Evolutionary conservation across 2,797 vertebrate genomes (phyloP).

Genomic region (Pangasius sanitwongsei): DNA sequence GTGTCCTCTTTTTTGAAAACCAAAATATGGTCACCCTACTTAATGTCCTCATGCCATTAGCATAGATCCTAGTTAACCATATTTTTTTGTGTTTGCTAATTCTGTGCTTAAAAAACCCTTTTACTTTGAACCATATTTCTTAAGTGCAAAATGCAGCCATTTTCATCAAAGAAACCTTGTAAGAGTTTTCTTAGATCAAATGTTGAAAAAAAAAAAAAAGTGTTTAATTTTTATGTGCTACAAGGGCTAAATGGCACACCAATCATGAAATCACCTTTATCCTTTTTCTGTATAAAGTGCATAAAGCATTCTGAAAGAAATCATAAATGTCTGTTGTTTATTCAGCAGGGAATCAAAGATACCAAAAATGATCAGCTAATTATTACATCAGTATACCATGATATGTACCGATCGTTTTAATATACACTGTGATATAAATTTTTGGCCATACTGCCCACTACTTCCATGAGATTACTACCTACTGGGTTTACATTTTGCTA

Average conservation of each 20-base stretch:
- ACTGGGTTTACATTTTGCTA: conserved; percentile 24
- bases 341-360: neutral
- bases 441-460: neutral
- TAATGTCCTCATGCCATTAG: neutral
- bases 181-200: neutral
- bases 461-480: neutral
- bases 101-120: neutral
- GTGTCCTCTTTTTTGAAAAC: neutral
- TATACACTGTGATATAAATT: neutral
- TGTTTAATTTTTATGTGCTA: neutral
- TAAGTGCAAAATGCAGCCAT: neutral
- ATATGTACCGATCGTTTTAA: neutral
- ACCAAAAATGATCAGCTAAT: neutral
- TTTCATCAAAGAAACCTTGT: neutral
- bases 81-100: neutral
- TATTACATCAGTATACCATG: neutral
- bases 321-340: neutral
- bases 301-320: neutral
- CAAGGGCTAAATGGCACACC: neutral
- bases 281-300: neutral
- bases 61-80: neutral
- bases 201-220: neutral
- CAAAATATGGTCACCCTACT: neutral
- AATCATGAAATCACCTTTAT: neutral
- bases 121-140: neutral